Evolutionary conservation across 2,888 invertebrate genomes (phyloP), one percentile per base, ranked within the genome.

Genomic region (Cataglyphis albicans): DNA sequence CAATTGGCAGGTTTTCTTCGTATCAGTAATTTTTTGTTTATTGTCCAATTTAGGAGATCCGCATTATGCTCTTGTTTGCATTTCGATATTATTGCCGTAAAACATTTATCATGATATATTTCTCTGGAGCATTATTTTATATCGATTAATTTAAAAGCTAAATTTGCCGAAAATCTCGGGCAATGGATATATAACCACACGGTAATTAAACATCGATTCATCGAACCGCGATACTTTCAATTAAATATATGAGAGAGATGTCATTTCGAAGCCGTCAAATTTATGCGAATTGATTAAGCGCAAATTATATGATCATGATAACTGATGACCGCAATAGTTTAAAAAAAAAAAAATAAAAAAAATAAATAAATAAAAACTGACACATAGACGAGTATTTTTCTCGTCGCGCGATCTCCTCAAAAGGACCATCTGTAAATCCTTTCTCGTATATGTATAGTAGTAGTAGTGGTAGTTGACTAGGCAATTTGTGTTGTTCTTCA

Each of bases 401-500:
- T 29, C 63, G 7, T 25, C 10, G 5, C 12, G 6, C 12, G 86
- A 86, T 88, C 88, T 88, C 83, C 78, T 64, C 29, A 70, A 55
- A 75, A 84, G 84, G 61, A 72, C 59, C 9, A 48, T 76, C 82
- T 73, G 52, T 81, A n/a, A 44, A 57, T 44, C 32, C 48, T 82
- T 83, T 86, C 59, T 81, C 65, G 76, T 90, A 75, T 65, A 83
- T 83, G 25, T 61, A 73, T 85, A 48, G 64, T 68, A 82, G 82
- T 84, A 87, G 90, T 91, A 89, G 91, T 84, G 83, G 88, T 92
- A 91, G 92, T 91, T 92, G 90, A 93, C 89, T 92, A 93, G 93
- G 93, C 91, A 91, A 93, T 88, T 72, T 93, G 90, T 94, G 91
- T 96, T 94, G 92, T 94, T 94, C 92, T 93, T 92, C 94, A 96